A percentile compares a stretch with the other conserved stretches of the same genome.
Conservation (phyloP, 2,113 vertebrate genomes). For the Tachysurus fulvidraco region DNA sequence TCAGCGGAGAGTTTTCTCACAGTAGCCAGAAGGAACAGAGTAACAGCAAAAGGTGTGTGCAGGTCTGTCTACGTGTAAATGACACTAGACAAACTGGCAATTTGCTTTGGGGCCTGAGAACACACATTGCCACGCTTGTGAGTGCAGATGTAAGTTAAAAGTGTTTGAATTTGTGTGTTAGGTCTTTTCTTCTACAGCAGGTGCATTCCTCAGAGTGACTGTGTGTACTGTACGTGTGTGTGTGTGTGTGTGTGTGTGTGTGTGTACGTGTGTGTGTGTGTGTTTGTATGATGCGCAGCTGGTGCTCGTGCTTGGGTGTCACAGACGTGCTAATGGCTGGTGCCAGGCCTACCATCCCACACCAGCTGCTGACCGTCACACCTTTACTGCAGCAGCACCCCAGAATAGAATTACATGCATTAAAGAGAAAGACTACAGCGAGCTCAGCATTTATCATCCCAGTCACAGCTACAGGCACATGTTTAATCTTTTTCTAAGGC, state of each 20-base stretch:
- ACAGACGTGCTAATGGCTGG: constrained; percentile 77
- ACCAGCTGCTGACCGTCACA: constrained; percentile 75
- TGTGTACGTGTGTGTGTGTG: constrained; percentile 27
- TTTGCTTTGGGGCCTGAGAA: constrained; percentile 19
- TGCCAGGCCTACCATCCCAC: constrained; percentile 65
- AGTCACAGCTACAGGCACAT: not conserved
- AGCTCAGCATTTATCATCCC: constrained; percentile 24
- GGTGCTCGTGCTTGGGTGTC: constrained; percentile 66
- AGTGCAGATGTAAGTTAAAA: constrained; percentile 1
- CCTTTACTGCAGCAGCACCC: constrained; percentile 59
- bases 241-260: constrained; percentile 18
- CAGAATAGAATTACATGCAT: constrained; percentile 52
- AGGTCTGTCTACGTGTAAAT: constrained; percentile 5
- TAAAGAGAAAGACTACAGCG: constrained; percentile 29
- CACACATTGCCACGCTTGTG: constrained; percentile 15
- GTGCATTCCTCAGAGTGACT: constrained; percentile 16
- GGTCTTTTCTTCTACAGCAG: constrained; percentile 19
- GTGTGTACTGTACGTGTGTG: constrained; percentile 9
- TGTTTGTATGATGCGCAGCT: constrained; percentile 48
- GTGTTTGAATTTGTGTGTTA: constrained; percentile 29
- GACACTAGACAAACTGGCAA: constrained; percentile 14
- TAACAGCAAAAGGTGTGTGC: constrained; percentile 35
- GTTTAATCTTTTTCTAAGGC: constrained; percentile 13
- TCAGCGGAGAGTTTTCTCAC: not conserved
- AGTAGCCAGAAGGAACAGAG: not conserved